phyloP scores from a whole-genome alignment of 1,140 invertebrate species.

The Drusus annulatus region DNA sequence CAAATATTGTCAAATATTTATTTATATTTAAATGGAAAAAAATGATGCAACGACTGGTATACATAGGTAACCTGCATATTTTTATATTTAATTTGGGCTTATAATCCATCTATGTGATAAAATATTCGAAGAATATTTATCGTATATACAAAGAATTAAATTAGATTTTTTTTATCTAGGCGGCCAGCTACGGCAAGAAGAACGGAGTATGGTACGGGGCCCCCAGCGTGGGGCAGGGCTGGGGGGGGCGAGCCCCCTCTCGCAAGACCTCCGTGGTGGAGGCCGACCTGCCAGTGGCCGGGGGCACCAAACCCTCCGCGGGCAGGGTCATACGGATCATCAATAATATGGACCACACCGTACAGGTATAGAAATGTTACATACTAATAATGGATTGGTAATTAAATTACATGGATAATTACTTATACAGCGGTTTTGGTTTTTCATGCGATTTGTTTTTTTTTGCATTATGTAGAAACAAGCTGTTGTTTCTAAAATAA shows the following conservation, averaged over 20 bases:
- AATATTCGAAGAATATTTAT: not conserved
- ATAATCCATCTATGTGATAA: too few relatives aligned
- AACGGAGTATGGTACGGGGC: constrained; percentile 89
- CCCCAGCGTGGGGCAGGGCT: constrained; percentile 77
- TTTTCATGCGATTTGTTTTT: too few relatives aligned
- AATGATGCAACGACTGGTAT: too few relatives aligned
- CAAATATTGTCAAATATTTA: too few relatives aligned
- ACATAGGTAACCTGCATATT: too few relatives aligned
- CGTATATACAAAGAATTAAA: not conserved
- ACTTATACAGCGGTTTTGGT: too few relatives aligned
- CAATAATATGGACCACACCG: constrained; percentile 91
- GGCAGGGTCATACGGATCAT: constrained; percentile 92
- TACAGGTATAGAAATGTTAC: constrained; percentile 78
- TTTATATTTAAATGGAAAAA: too few relatives aligned
- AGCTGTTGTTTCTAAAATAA: too few relatives aligned
- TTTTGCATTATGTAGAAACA: too few relatives aligned
- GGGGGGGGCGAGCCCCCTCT: constrained; percentile 74
- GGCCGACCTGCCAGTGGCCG: constrained; percentile 78
- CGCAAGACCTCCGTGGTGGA: constrained; percentile 84
- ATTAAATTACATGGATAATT: too few relatives aligned
- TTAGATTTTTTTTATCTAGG: constrained; percentile 67
- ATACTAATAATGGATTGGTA: too few relatives aligned
- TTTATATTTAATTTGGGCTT: too few relatives aligned
- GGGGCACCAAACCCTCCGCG: constrained; percentile 81
- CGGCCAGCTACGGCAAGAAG: constrained; percentile 89